Percentiles rank a stretch among this genome's conserved stretches.
Evolutionary conservation across 2,113 vertebrate genomes (phyloP).

Genomic region (Mastomys natalensis): DNA sequence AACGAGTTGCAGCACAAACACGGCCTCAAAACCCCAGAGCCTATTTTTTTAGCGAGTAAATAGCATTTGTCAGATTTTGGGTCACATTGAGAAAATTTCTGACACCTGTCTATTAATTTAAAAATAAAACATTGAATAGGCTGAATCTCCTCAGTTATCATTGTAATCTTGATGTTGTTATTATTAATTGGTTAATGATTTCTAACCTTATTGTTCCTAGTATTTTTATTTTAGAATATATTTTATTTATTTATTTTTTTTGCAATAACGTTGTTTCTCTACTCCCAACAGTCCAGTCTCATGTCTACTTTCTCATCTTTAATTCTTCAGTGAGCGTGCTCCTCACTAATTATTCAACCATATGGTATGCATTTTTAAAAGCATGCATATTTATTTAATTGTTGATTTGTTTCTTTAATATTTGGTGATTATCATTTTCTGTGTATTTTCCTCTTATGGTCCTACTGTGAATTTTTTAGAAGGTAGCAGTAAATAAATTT

Average conservation of each 20-base stretch:
- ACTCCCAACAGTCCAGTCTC: not conserved
- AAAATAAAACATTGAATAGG: not conserved
- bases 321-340: not conserved
- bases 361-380: not conserved
- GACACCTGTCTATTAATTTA: not conserved
- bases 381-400: not conserved
- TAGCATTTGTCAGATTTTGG: not conserved
- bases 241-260: not conserved
- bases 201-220: not conserved
- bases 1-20: not conserved
- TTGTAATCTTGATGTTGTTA: not conserved
- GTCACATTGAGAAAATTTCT: not conserved
- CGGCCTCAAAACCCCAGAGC: not conserved
- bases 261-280: not conserved
- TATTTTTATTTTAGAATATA: not conserved
- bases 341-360: not conserved
- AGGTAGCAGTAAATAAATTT: not conserved
- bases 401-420: no score
- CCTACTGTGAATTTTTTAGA: not conserved
- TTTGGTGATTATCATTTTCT: not conserved
- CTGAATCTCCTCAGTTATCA: rapidly evolving
- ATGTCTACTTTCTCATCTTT: rapidly evolving
- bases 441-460: not conserved
- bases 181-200: not conserved
- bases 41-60: not conserved